A percentile compares a stretch with the other conserved stretches of the same genome.
phyloP scores from a whole-genome alignment of 2,888 invertebrate species.

The Apotomis turbidana region DNA sequence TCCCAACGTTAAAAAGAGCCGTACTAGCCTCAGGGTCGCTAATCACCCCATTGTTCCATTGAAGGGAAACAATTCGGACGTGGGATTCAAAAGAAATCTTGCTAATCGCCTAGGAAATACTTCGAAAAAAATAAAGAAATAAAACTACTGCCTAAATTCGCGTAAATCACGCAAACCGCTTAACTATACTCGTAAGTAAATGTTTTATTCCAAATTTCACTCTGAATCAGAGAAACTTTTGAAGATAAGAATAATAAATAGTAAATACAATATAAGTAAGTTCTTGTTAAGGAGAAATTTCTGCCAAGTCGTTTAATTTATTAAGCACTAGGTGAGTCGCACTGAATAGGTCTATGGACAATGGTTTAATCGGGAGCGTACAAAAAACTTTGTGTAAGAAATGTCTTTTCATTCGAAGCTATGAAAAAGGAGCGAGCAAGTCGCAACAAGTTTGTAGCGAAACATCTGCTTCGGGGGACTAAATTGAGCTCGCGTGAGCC shows the following conservation, averaged over 20 bases:
- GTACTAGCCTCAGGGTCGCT: slow-evolving; percentile 62
- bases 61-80: slow-evolving; percentile 54
- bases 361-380: slow-evolving; percentile 4
- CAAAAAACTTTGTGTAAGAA: slow-evolving; percentile 27
- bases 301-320: slow-evolving; percentile 1
- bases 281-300: background rate
- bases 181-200: too few species aligned
- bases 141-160: slow-evolving; percentile 6
- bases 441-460: slow-evolving; percentile 33
- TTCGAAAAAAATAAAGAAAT: background rate
- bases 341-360: slow-evolving; percentile 2
- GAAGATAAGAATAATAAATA: background rate
- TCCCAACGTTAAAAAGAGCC: slow-evolving; percentile 59
- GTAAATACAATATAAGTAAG: background rate
- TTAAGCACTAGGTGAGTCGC: background rate
- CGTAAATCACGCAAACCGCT: slow-evolving; percentile 1
- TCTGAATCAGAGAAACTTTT: background rate
- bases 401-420: slow-evolving; percentile 20
- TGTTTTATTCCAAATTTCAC: background rate
- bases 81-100: slow-evolving; percentile 45
- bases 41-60: slow-evolving; percentile 67
- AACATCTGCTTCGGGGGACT: slow-evolving; percentile 34
- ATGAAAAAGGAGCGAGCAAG: slow-evolving; percentile 26
- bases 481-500: slow-evolving; percentile 40
- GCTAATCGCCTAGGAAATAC: slow-evolving; percentile 12